Conservation (phyloP, 2,888 invertebrate genomes). For the Crossocerus cetratus region DNA sequence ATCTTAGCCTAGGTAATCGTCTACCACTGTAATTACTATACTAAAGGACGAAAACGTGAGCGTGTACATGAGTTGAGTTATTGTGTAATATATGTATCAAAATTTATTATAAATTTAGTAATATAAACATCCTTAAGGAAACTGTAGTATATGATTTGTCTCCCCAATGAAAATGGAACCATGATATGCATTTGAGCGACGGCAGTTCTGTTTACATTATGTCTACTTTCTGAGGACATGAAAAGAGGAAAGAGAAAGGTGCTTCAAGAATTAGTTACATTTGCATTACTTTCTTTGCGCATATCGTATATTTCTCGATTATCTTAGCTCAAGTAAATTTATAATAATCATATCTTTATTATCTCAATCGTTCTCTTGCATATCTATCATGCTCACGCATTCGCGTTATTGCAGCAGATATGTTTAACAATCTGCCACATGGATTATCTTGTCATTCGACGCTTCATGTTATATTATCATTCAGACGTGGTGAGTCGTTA, state of each 20-base stretch:
- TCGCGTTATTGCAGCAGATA: constrained; percentile 49
- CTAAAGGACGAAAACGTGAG: constrained; percentile 22
- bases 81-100: constrained; percentile 37
- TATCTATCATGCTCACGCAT: constrained; percentile 58
- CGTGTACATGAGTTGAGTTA: constrained; percentile 33
- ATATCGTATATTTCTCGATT: constrained; percentile 74
- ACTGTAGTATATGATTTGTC: neutral
- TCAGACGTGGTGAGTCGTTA: constrained; percentile 40
- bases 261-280: constrained; percentile 29
- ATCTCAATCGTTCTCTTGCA: constrained; percentile 63
- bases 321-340: constrained; percentile 70
- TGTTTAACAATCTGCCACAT: constrained; percentile 49
- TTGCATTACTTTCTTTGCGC: constrained; percentile 65
- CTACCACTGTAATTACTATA: constrained; percentile 17
- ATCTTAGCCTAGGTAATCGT: constrained; percentile 15
- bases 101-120: constrained; percentile 33
- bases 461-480: constrained; percentile 46
- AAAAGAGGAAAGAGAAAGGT: constrained; percentile 20
- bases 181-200: no score
- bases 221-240: no score
- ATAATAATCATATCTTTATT: constrained; percentile 70
- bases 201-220: no score
- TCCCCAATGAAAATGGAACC: neutral
- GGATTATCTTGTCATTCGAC: constrained; percentile 43
- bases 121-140: constrained; percentile 6